Percentiles rank a stretch among this genome's conserved stretches.
These are phyloP conservation scores for Drosophila trapezifrons DNA, from an alignment of 1,140 invertebrate species.

Conservation along the genomic window DNA sequence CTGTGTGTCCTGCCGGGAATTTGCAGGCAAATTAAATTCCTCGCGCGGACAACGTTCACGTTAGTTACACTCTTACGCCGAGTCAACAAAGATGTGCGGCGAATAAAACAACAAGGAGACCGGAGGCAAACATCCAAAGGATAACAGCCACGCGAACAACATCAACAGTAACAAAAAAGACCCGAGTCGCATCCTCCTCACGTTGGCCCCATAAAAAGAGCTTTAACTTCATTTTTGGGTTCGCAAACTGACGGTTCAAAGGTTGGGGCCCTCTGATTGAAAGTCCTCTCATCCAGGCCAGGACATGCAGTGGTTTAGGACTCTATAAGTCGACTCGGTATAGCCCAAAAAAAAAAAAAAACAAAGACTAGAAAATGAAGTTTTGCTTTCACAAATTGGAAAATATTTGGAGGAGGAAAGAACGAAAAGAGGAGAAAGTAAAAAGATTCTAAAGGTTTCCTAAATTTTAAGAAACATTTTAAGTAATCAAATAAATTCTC, in stretches of 20 bases:
- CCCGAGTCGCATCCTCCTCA: constrained; percentile 22
- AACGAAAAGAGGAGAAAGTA: not conserved
- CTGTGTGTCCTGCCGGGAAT: constrained; percentile 32
- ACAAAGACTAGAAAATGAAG: not conserved
- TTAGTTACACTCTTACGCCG: constrained; percentile 61
- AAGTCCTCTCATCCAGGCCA: constrained; percentile 3
- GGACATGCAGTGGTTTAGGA: constrained; percentile 12
- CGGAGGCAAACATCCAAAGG: constrained; percentile 44
- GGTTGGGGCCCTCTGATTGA: constrained; percentile 11
- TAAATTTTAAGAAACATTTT: too few species aligned
- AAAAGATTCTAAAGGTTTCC: not conserved
- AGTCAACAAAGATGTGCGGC: constrained; percentile 75
- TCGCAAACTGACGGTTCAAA: constrained; percentile 1
- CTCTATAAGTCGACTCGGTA: not conserved
- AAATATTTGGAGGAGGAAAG: not conserved
- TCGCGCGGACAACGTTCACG: constrained; percentile 47
- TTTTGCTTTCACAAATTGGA: not conserved
- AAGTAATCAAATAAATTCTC: not conserved
- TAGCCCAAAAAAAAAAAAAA: not conserved
- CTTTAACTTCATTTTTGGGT: constrained; percentile 55
- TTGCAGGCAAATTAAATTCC: constrained; percentile 75
- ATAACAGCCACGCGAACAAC: constrained; percentile 38
- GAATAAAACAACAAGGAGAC: constrained; percentile 68
- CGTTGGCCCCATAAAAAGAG: constrained; percentile 65
- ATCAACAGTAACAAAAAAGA: constrained; percentile 25